A percentile compares a stretch with the other conserved stretches of the same genome.
Evolutionary conservation across 1,140 invertebrate species (phyloP).

Genomic region (Psix sp.): DNA sequence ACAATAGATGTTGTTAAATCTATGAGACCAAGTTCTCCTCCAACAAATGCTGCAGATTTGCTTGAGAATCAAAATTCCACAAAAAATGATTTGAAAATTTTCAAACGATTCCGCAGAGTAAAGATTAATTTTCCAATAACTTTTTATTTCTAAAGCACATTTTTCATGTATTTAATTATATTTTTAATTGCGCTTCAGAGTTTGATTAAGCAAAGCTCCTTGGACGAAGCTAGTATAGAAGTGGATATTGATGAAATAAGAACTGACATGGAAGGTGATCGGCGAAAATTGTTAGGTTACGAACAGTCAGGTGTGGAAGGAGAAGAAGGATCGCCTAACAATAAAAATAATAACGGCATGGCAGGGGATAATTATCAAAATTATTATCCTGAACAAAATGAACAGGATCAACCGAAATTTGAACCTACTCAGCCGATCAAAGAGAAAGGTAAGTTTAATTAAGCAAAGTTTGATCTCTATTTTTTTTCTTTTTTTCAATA

Average conservation of each 20-base stretch:
- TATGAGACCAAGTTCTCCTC: conserved; percentile 96
- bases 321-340: conserved; percentile 62
- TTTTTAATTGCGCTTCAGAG: conserved; percentile 76
- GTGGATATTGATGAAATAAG: conserved; percentile 73
- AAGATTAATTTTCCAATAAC: conserved; percentile 47
- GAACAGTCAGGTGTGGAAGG: conserved; percentile 59
- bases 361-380: conserved; percentile 59
- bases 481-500: no score
- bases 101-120: conserved; percentile 81
- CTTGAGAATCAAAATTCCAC: conserved; percentile 92
- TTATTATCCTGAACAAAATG: conserved; percentile 67
- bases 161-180: conserved; percentile 11
- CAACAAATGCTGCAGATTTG: conserved; percentile 93
- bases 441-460: conserved; percentile 64
- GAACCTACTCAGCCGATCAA: conserved; percentile 74
- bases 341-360: conserved; percentile 63
- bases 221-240: conserved; percentile 89
- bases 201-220: conserved; percentile 94
- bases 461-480: conserved; percentile 1
- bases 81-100: conserved; percentile 78
- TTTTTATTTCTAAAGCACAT: no score
- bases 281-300: conserved; percentile 28
- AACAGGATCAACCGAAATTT: conserved; percentile 68
- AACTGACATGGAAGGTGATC: conserved; percentile 66
- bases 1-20: conserved; percentile 93